Percentiles rank a stretch among this genome's conserved stretches.
Conservation (phyloP, 2,113 vertebrate genomes). For the Indicator maculatus region DNA sequence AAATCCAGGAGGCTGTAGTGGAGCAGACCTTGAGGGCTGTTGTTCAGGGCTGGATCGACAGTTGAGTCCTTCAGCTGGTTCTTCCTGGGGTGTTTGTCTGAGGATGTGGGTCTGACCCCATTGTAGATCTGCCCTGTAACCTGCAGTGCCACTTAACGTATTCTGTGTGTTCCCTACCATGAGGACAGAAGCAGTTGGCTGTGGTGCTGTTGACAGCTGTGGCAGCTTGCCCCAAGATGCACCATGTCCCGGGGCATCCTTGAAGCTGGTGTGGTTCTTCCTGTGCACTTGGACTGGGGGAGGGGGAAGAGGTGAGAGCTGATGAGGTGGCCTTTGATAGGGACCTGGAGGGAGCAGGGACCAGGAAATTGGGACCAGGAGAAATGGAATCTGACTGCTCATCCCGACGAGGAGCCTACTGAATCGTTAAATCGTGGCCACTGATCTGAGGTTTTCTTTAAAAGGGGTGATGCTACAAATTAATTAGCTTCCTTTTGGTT, state of each 20-base stretch:
- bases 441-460: conserved; percentile 15
- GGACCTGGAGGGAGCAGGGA: not conserved
- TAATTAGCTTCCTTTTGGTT: conserved; percentile 48
- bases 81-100: not conserved
- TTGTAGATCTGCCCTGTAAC: not conserved
- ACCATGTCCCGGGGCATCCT: not conserved
- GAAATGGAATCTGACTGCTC: not conserved
- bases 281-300: fast-evolving
- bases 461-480: conserved; percentile 54
- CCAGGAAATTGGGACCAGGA: not conserved
- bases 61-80: not conserved
- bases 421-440: not conserved
- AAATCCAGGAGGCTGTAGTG: not conserved
- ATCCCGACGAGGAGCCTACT: not conserved
- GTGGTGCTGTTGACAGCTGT: not conserved
- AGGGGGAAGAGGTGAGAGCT: not conserved
- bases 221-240: not conserved
- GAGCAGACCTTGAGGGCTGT: not conserved
- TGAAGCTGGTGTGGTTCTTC: not conserved
- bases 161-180: not conserved
- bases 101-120: not conserved
- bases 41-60: not conserved
- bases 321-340: not conserved
- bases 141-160: not conserved
- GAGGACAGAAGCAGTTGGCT: not conserved